Conservation (phyloP, 2,888 invertebrate species). For the Gisinianus flammeolus region DNA sequence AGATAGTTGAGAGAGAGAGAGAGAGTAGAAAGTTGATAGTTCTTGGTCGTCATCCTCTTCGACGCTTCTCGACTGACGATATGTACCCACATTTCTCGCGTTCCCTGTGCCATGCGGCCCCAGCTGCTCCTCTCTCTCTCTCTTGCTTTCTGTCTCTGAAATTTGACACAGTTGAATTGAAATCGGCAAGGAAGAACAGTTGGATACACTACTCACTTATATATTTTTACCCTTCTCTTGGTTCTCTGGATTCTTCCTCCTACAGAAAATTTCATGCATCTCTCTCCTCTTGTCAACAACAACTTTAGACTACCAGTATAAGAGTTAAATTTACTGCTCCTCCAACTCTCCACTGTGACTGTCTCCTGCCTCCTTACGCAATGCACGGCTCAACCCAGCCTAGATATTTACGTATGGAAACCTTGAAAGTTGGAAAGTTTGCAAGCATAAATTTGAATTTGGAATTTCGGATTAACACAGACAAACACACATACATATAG, state of each 20-base stretch:
- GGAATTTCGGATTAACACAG: too few relatives aligned
- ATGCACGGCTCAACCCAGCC: too few relatives aligned
- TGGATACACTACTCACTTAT: not conserved
- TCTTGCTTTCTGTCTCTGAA: constrained; percentile 44
- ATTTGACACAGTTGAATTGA: constrained; percentile 47
- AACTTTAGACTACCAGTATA: not conserved
- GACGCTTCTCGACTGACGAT: too few relatives aligned
- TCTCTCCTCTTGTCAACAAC: constrained; percentile 23
- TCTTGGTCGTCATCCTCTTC: too few relatives aligned
- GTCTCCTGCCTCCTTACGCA: not conserved
- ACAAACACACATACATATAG: too few relatives aligned
- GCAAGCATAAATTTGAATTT: too few relatives aligned
- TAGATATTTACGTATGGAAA: too few relatives aligned
- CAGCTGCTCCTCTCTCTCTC: not conserved
- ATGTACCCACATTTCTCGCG: too few relatives aligned
- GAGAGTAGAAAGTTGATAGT: too few relatives aligned
- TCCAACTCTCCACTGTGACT: not conserved
- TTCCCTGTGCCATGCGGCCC: not conserved
- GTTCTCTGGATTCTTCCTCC: too few relatives aligned
- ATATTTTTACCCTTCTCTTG: not conserved
- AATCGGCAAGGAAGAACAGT: constrained; percentile 28
- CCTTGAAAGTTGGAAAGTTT: too few relatives aligned
- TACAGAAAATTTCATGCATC: constrained; percentile 24
- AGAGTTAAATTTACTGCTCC: not conserved
- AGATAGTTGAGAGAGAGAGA: too few relatives aligned